phyloP scores from a whole-genome alignment of 2,888 invertebrate genomes.

The Scrobipalpa costella region DNA sequence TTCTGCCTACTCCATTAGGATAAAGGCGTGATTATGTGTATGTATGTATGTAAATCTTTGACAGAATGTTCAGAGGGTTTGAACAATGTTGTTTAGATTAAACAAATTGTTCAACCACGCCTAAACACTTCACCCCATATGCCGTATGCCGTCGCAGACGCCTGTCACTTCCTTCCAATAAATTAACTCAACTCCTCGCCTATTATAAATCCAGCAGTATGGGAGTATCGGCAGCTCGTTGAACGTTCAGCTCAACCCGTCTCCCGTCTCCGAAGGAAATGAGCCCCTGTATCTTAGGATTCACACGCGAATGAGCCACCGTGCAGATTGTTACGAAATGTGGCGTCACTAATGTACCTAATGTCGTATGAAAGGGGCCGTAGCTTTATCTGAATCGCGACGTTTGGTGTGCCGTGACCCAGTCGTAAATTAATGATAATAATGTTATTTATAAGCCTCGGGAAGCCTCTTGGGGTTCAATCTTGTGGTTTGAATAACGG shows the following conservation, averaged over 20 bases:
- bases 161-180: conserved; percentile 3
- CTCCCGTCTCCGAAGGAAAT: conserved; percentile 58
- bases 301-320: conserved; percentile 73
- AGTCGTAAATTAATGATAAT: conserved; percentile 48
- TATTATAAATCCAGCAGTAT: neutral
- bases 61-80: neutral
- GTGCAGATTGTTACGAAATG: conserved; percentile 79
- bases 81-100: too few relatives aligned
- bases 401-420: conserved; percentile 57
- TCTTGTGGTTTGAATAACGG: neutral
- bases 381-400: conserved; percentile 71
- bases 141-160: neutral
- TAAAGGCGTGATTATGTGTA: too few relatives aligned
- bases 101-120: neutral
- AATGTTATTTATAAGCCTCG: conserved; percentile 39
- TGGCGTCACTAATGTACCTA: conserved; percentile 79
- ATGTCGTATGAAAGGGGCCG: conserved; percentile 79
- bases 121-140: neutral
- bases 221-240: neutral
- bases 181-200: neutral
- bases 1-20: too few relatives aligned
- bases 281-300: conserved; percentile 80
- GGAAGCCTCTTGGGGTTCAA: neutral
- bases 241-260: conserved; percentile 29
- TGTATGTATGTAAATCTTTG: too few relatives aligned